phyloP scores from a whole-genome alignment of 2,888 invertebrate species.

The Leucoma salicis region DNA sequence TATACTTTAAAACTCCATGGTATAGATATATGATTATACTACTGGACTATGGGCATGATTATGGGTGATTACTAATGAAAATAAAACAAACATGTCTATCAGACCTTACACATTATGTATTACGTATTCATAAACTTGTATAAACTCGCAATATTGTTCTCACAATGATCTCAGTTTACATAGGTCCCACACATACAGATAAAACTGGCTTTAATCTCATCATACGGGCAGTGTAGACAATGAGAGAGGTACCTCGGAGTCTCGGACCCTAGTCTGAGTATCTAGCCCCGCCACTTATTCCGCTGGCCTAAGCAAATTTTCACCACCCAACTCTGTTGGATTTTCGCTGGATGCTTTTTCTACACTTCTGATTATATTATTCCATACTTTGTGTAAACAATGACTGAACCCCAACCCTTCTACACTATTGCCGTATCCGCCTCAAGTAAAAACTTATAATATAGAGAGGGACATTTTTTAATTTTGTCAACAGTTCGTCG shows the following conservation, averaged over 20 bases:
- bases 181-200: constrained; percentile 32
- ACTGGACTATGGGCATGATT: too few relatives aligned
- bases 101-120: too few relatives aligned
- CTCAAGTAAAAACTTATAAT: constrained; percentile 42
- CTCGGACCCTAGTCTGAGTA: constrained; percentile 52
- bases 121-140: not conserved
- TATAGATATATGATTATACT: too few relatives aligned
- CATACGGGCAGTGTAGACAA: constrained; percentile 58
- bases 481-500: too few relatives aligned
- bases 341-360: constrained; percentile 80
- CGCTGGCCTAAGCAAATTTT: constrained; percentile 82
- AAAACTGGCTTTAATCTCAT: constrained; percentile 35
- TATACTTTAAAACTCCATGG: too few relatives aligned
- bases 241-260: constrained; percentile 32
- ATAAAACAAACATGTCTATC: too few relatives aligned
- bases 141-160: constrained; percentile 8
- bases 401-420: constrained; percentile 69
- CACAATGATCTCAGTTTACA: constrained; percentile 31
- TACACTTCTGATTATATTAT: constrained; percentile 82
- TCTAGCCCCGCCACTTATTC: constrained; percentile 72
- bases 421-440: constrained; percentile 69
- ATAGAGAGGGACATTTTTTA: constrained; percentile 45
- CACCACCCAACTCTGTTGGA: constrained; percentile 70
- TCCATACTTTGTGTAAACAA: constrained; percentile 81
- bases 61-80: too few relatives aligned